phyloP scores from a whole-genome alignment of 2,113 vertebrate species.

The Mobula hypostoma region DNA sequence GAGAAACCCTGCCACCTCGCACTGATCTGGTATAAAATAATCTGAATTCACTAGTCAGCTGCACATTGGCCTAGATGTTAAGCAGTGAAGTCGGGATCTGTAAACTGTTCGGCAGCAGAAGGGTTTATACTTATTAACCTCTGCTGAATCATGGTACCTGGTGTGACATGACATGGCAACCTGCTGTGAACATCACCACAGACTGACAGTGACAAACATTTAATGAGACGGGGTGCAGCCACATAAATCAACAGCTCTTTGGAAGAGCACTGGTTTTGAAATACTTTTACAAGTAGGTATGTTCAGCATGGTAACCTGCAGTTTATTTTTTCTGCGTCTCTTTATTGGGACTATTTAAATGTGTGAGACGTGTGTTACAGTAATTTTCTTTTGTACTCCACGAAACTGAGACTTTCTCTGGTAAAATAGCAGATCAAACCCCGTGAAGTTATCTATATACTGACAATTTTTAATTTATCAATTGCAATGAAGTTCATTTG shows the following conservation, averaged over 20 bases:
- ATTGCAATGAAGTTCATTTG: background rate
- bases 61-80: constrained; percentile 7
- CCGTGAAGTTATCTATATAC: background rate
- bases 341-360: constrained; percentile 69
- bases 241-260: constrained; percentile 47
- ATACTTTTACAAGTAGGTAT: constrained; percentile 34
- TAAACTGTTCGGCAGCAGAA: background rate
- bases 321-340: constrained; percentile 59
- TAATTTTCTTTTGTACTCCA: constrained; percentile 57
- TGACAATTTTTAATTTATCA: background rate
- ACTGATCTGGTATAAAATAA: background rate
- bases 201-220: constrained; percentile 49
- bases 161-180: constrained; percentile 57
- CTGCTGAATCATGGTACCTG: constrained; percentile 57
- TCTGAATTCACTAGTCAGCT: background rate
- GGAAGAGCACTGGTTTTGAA: constrained; percentile 44
- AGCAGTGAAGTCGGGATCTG: background rate
- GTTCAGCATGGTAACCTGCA: constrained; percentile 60
- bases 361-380: constrained; percentile 56
- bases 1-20: background rate
- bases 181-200: constrained; percentile 52
- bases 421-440: background rate
- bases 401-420: constrained; percentile 3
- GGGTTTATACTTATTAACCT: constrained; percentile 50
- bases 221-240: constrained; percentile 42